phyloP scores from a whole-genome alignment of 2,113 vertebrate species.

The Eubucco bourcierii region DNA sequence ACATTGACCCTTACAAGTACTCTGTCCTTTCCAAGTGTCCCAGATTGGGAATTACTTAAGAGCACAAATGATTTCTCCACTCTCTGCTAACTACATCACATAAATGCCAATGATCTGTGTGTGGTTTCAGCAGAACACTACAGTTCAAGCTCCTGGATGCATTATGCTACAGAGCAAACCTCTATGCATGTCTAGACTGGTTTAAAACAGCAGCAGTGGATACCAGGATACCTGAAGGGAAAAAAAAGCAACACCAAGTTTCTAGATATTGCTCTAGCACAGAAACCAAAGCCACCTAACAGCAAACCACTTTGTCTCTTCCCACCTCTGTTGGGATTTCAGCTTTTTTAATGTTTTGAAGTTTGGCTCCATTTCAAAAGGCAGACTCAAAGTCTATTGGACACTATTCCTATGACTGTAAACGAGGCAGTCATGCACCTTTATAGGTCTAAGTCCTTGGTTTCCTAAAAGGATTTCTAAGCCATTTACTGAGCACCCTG shows the following conservation, averaged over 20 bases:
- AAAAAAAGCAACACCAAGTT: background rate
- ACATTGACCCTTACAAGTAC: background rate
- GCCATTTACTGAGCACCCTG: background rate
- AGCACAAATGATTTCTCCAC: background rate
- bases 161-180: background rate
- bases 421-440: background rate
- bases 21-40: background rate
- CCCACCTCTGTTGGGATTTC: background rate
- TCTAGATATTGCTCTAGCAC: background rate
- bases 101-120: background rate
- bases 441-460: background rate
- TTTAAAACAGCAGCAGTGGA: background rate
- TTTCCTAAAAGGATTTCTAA: background rate
- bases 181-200: background rate
- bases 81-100: background rate
- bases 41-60: background rate
- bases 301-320: background rate
- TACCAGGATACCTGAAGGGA: background rate
- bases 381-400: background rate
- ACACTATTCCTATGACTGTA: background rate
- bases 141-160: fast-evolving
- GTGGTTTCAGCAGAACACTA: background rate
- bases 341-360: background rate
- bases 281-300: background rate
- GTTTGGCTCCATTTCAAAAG: background rate